These are phyloP conservation scores for Gastrophryne carolinensis DNA, from an alignment of 2,797 vertebrate genomes.

Conservation along the genomic window DNA sequence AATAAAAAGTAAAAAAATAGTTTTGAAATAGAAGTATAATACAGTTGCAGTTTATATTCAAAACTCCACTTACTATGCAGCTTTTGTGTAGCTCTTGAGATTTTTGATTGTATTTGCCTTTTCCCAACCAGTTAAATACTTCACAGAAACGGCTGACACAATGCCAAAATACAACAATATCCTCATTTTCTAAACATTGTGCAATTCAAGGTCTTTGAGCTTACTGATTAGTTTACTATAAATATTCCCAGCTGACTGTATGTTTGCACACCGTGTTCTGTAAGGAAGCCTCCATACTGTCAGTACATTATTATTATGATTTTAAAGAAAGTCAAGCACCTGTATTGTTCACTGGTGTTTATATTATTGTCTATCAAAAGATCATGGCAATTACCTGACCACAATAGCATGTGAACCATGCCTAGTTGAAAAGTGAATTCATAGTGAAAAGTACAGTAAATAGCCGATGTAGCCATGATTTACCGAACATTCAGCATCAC, in stretches of 20 bases:
- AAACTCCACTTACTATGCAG: neutral
- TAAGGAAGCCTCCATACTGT: neutral
- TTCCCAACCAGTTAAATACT: conserved; percentile 28
- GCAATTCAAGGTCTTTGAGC: neutral
- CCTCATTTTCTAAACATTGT: conserved; percentile 31
- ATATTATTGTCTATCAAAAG: too few relatives aligned
- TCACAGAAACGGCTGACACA: conserved; percentile 28
- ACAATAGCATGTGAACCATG: too few relatives aligned
- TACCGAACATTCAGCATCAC: too few relatives aligned
- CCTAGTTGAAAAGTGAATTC: too few relatives aligned
- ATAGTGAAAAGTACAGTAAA: too few relatives aligned
- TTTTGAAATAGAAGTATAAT: neutral
- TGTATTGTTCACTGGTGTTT: neutral
- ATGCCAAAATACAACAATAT: conserved; percentile 37
- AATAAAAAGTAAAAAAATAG: too few relatives aligned
- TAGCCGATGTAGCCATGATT: too few relatives aligned
- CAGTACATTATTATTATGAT: neutral
- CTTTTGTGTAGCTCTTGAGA: conserved; percentile 25
- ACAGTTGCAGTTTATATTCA: neutral
- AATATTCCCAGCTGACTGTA: neutral
- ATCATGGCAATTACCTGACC: too few relatives aligned
- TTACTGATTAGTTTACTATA: conserved; percentile 12
- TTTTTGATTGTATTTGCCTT: conserved; percentile 27
- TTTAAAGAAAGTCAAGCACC: neutral
- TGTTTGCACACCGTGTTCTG: conserved; percentile 21